Evolutionary conservation across 2,888 invertebrate genomes (phyloP).

Genomic region (Oxytorus armatus): DNA sequence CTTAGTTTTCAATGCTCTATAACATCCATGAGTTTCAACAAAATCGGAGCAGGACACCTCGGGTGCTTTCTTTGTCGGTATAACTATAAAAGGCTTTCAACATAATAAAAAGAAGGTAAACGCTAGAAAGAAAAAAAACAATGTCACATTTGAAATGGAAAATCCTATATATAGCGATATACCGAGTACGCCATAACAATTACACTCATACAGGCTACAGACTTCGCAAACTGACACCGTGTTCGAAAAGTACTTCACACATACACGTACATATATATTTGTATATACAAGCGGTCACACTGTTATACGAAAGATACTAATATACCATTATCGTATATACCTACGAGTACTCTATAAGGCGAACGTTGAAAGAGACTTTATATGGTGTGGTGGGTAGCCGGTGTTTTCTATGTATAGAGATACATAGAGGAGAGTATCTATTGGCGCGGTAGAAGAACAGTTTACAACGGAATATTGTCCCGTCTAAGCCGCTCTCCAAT

Average conservation of each 20-base stretch:
- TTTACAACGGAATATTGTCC: slow-evolving; percentile 83
- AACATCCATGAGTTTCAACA: too few species aligned
- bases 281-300: slow-evolving; percentile 5
- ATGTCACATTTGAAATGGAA: too few species aligned
- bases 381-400: slow-evolving; percentile 3
- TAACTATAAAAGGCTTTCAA: too few species aligned
- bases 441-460: slow-evolving; percentile 77
- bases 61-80: too few species aligned
- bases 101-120: too few species aligned
- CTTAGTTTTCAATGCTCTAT: too few species aligned
- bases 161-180: background rate
- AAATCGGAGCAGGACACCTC: too few species aligned
- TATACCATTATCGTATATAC: slow-evolving; percentile 3
- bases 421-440: slow-evolving; percentile 72
- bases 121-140: too few species aligned
- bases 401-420: slow-evolving; percentile 4
- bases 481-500: slow-evolving; percentile 83
- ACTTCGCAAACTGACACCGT: slow-evolving; percentile 25
- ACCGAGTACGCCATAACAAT: slow-evolving; percentile 1
- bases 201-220: slow-evolving; percentile 28
- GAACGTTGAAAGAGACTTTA: slow-evolving; percentile 27
- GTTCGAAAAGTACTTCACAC: slow-evolving; percentile 17
- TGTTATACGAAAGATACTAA: slow-evolving; percentile 16
- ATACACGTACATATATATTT: background rate
- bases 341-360: slow-evolving; percentile 10